Conservation (phyloP, 2,888 invertebrate genomes). For the Mallateleia sp. region DNA sequence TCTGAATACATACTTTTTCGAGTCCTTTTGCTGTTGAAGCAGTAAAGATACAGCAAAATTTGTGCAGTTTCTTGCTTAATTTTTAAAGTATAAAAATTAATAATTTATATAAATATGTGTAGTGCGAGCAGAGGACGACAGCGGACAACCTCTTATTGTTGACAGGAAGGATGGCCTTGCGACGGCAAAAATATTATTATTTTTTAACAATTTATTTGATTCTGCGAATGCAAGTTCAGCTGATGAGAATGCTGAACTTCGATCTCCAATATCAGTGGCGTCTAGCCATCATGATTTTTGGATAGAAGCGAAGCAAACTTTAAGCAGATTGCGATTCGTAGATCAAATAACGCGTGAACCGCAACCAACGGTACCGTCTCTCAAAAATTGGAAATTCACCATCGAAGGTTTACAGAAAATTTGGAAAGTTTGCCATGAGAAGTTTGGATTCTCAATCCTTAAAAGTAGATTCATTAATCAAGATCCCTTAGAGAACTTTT, state of each 20-base stretch:
- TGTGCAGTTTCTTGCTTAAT: too few species aligned
- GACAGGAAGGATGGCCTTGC: too few species aligned
- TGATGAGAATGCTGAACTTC: constrained; percentile 20
- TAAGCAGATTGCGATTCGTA: constrained; percentile 7
- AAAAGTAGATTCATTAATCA: constrained; percentile 16
- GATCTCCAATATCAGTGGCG: background rate
- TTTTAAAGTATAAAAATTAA: too few species aligned
- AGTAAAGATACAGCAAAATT: too few species aligned
- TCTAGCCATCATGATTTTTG: constrained; percentile 12
- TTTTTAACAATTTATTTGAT: constrained; percentile 42
- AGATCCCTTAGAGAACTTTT: constrained; percentile 38
- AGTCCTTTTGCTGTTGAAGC: too few species aligned
- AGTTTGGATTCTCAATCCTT: too few species aligned
- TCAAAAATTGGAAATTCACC: constrained; percentile 38
- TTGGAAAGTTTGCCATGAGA: too few species aligned
- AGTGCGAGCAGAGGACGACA: too few species aligned
- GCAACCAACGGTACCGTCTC: background rate
- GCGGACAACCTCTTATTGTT: too few species aligned
- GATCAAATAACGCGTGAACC: background rate
- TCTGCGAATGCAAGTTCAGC: background rate
- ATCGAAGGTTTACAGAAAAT: too few species aligned
- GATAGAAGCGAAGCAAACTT: constrained; percentile 1
- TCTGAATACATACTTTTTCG: too few species aligned
- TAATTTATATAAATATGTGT: too few species aligned
- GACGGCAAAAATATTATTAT: background rate